Evolutionary conservation across 1,140 invertebrate species (phyloP).

Genomic region (Maniola jurtina): DNA sequence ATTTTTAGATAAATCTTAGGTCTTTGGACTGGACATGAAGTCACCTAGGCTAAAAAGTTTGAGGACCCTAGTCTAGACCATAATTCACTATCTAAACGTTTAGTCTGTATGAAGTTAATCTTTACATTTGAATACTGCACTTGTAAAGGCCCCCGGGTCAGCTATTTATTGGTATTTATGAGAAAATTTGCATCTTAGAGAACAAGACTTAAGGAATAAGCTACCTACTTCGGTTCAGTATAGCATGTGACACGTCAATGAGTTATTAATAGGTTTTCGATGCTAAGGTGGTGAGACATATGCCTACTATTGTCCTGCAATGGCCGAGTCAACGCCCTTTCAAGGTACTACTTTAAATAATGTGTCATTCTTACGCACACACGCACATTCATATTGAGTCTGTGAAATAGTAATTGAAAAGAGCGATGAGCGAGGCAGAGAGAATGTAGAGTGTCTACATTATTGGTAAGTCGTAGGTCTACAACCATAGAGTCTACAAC

Average conservation of each 20-base stretch:
- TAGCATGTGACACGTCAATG: not conserved
- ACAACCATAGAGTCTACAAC: no score
- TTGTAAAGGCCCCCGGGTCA: no score
- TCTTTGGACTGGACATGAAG: no score
- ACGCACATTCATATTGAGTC: not conserved
- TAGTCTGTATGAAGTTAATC: no score
- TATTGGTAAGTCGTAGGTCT: no score
- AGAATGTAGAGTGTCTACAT: no score
- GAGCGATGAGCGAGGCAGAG: no score
- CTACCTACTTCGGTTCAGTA: not conserved
- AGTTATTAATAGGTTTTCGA: slow-evolving; percentile 20
- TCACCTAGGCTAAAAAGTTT: no score
- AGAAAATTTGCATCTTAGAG: not conserved
- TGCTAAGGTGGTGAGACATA: slow-evolving; percentile 12
- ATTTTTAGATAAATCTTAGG: no score
- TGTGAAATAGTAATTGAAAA: not conserved
- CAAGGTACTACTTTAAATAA: slow-evolving; percentile 25
- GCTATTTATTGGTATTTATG: not conserved
- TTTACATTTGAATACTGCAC: no score
- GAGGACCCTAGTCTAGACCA: no score
- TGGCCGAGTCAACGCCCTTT: slow-evolving; percentile 26
- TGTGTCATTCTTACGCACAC: slow-evolving; percentile 14
- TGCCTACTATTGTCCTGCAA: slow-evolving; percentile 27
- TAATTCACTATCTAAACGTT: no score
- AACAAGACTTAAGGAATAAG: not conserved